Evolutionary conservation across 2,888 invertebrate species (phyloP).

Genomic region (Lochmaea capreae): DNA sequence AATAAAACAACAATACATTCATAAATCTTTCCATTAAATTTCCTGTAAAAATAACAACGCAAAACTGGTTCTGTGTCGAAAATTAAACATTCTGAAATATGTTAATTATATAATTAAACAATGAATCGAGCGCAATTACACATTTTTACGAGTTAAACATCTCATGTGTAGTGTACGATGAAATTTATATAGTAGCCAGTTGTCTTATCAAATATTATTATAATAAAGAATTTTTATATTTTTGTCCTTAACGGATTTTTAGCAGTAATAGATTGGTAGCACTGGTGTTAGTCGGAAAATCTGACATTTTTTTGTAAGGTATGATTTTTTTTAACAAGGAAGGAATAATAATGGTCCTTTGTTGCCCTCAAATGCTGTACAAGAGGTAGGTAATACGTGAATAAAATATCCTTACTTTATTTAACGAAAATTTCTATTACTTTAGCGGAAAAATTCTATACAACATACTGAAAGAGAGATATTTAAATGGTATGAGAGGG

Average conservation of each 20-base stretch:
- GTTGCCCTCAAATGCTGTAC: too few species aligned
- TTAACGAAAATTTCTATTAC: too few species aligned
- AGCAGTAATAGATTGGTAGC: too few species aligned
- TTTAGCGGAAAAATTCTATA: too few species aligned
- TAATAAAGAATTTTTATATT: neutral
- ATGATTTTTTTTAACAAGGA: too few species aligned
- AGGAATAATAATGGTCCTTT: too few species aligned
- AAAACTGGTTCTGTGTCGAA: neutral
- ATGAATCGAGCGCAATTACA: neutral
- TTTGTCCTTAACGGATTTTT: neutral
- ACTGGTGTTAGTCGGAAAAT: too few species aligned
- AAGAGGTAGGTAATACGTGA: too few species aligned
- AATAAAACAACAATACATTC: neutral
- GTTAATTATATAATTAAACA: slow-evolving; percentile 10
- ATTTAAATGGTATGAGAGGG: too few species aligned
- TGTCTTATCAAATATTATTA: neutral
- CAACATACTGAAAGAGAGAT: too few species aligned
- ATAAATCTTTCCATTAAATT: neutral
- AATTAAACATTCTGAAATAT: slow-evolving; percentile 3
- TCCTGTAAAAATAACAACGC: neutral
- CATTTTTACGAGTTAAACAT: neutral
- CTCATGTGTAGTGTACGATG: neutral
- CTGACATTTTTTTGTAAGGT: too few species aligned
- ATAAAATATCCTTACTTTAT: too few species aligned
- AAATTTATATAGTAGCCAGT: neutral